Evolutionary conservation across 1,140 invertebrate genomes (phyloP).

Genomic region (Scylla paramamosain): DNA sequence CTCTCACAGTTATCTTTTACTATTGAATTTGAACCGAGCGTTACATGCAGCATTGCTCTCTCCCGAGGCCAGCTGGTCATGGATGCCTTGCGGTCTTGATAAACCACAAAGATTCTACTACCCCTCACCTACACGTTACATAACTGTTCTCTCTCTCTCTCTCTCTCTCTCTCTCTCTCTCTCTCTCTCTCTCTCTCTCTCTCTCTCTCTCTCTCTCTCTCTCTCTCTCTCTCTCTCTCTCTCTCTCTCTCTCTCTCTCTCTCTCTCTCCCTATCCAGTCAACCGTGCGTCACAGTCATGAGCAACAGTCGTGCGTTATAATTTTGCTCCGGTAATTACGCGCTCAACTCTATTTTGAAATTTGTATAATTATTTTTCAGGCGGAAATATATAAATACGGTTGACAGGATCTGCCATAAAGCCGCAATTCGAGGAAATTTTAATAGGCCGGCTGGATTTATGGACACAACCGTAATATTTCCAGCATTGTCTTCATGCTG

Average conservation of each 20-base stretch:
- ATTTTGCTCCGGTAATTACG: constrained; percentile 68
- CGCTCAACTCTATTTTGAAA: constrained; percentile 53
- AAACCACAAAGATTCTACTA: not conserved
- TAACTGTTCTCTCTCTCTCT: not conserved
- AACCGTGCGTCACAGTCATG: not conserved
- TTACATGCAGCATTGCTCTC: not conserved
- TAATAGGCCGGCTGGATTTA: constrained; percentile 40
- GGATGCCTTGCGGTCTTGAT: not conserved
- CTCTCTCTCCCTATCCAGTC: constrained; percentile 51
- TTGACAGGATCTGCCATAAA: constrained; percentile 62
- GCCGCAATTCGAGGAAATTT: constrained; percentile 67
- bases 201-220: constrained; percentile 43
- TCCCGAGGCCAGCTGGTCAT: not conserved
- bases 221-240: constrained; percentile 11
- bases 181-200: constrained; percentile 10
- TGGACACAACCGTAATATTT: constrained; percentile 16
- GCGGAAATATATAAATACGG: constrained; percentile 71
- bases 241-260: constrained; percentile 36
- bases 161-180: constrained; percentile 14
- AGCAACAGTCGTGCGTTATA: constrained; percentile 46
- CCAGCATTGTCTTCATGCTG: constrained; percentile 22
- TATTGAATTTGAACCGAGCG: not conserved
- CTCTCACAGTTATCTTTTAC: not conserved
- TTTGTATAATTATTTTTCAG: constrained; percentile 63
- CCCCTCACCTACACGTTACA: no score